Evolutionary conservation across 2,113 vertebrate genomes (phyloP), one percentile per base, ranked within the genome.

Genomic region (Microtus montanus): DNA sequence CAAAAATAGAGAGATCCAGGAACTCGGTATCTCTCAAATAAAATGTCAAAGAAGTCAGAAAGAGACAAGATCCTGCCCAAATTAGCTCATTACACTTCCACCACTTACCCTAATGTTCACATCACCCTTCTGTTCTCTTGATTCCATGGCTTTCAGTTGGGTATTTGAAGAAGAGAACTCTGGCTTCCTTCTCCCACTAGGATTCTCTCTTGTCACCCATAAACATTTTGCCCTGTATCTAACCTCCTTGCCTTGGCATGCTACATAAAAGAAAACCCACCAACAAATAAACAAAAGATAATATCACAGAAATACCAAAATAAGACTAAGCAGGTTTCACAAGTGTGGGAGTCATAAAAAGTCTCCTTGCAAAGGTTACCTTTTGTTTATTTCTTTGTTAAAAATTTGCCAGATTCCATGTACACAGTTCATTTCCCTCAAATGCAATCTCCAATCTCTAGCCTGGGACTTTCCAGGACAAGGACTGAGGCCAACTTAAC

Each of bases 1-100:
- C 80, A 90, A 92, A 95, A 97, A 95, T 92, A 96, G 90, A 94
- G 89, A 91, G 74, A 85, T 26, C 35, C 85, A 89, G 86, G 89
- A 89, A 94, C 73, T 92, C 71, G 68, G 33, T 70, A 54, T 84
- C 63, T 73, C 84, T 64, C 47, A 47, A 88, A 90, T 38, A 88
- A 95, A 95, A 88, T 70, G 47, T 17, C 75, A 41, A 38, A 58
- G 68, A 96, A 85, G 66, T 92, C 89, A 84, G 89, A 94, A 61
- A 91, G 70, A 92, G 33, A 73, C 94, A 64, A 79, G 73, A 75
- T 92, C 47, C 41, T 22, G 61, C 30, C 71, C 30, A 24, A 96
- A 90, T 94, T 66, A 90, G 92, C 90, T 88, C 66, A 66, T 89
- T 91, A 63, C 38, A 86, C 68, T n/a, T 87, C 73, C 30, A 44